These are phyloP conservation scores for Nephrotoma appendiculata DNA, from an alignment of 2,888 invertebrate species.

Conservation along the genomic window DNA sequence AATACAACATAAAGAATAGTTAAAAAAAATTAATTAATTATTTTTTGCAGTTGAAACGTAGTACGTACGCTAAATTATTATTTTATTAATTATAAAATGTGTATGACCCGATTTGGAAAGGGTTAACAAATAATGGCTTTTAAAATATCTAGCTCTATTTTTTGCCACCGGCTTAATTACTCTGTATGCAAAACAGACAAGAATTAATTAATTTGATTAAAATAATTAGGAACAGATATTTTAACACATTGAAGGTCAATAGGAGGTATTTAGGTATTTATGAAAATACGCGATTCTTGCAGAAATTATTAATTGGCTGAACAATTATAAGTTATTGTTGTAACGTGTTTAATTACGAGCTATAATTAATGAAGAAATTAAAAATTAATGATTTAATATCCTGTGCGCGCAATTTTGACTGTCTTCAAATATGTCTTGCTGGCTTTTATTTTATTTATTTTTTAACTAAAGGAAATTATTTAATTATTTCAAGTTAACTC, in stretches of 20 bases:
- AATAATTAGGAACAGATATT: background rate
- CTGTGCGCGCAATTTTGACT: background rate
- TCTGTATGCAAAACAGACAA: background rate
- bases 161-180: background rate
- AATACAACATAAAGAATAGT: background rate
- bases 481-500: background rate
- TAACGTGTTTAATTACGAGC: background rate
- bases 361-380: background rate
- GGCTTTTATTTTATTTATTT: background rate
- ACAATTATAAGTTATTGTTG: background rate
- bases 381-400: background rate
- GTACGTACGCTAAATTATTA: background rate
- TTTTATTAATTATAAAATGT: background rate
- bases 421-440: background rate
- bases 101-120: background rate
- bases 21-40: background rate
- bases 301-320: background rate
- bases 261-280: no score
- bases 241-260: background rate
- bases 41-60: background rate
- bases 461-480: background rate
- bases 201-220: background rate
- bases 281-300: background rate
- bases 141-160: background rate
- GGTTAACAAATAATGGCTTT: background rate